Percentiles rank a stretch among this genome's conserved stretches.
phyloP scores from a whole-genome alignment of 2,888 invertebrate genomes.

The Crossocerus cetratus region DNA sequence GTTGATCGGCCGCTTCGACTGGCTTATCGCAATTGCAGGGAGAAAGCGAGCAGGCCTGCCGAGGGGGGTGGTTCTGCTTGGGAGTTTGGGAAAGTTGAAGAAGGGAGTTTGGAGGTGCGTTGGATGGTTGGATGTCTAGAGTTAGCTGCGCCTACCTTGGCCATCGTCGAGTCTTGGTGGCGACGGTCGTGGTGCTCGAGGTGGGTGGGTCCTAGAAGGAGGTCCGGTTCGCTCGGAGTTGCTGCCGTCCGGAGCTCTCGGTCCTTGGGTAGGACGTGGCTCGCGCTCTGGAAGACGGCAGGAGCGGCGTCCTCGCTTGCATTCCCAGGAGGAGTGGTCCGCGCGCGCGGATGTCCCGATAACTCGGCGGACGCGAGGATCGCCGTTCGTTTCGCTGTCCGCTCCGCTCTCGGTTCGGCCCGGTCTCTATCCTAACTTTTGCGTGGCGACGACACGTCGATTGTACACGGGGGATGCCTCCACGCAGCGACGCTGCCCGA shows the following conservation, averaged over 20 bases:
- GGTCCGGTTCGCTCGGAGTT: slow-evolving; percentile 31
- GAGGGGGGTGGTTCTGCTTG: too few species aligned
- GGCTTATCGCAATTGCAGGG: too few species aligned
- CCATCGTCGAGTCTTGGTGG: slow-evolving; percentile 43
- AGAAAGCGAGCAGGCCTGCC: too few species aligned
- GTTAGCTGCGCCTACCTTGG: slow-evolving; percentile 50
- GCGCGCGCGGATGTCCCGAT: neutral
- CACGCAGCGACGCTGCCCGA: slow-evolving; percentile 60
- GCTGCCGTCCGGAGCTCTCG: slow-evolving; percentile 23
- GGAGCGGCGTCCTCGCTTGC: slow-evolving; percentile 27
- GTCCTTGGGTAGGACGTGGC: slow-evolving; percentile 33
- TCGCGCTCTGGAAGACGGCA: slow-evolving; percentile 23
- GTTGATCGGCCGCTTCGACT: slow-evolving; percentile 22
- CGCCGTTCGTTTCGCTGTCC: slow-evolving; percentile 9
- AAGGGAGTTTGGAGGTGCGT: neutral
- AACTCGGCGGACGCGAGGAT: slow-evolving; percentile 24
- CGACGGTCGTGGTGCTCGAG: too few species aligned
- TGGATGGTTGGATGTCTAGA: slow-evolving; percentile 2
- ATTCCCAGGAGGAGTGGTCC: slow-evolving; percentile 35
- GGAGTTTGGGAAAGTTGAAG: neutral
- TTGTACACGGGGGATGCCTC: slow-evolving; percentile 42
- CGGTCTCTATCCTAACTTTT: slow-evolving; percentile 35
- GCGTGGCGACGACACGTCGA: slow-evolving; percentile 43
- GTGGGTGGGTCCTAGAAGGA: slow-evolving; percentile 55
- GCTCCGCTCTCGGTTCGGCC: too few species aligned